These are phyloP conservation scores for Poeciliopsis turrubarensis DNA, from an alignment of 2,113 vertebrate species.

Conservation along the genomic window DNA sequence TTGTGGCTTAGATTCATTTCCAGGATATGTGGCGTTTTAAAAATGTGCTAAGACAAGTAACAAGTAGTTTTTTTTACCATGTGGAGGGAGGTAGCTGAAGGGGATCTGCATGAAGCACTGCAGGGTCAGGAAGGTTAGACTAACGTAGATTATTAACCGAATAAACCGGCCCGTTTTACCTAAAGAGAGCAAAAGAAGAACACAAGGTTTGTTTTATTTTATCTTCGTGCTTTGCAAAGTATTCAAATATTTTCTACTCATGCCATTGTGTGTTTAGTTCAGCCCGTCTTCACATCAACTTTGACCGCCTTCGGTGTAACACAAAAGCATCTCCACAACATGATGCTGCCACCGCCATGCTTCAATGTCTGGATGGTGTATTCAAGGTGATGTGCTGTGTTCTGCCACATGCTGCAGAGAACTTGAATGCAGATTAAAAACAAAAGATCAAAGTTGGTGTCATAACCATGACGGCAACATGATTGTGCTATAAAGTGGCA, in stretches of 20 bases:
- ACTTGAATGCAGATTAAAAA: too few species aligned
- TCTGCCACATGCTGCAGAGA: too few species aligned
- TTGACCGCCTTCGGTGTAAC: neutral
- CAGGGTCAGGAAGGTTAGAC: slow-evolving; percentile 73
- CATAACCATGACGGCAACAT: too few species aligned
- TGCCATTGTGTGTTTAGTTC: neutral
- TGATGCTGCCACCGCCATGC: neutral
- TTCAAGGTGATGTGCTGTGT: neutral
- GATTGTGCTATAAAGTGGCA: too few species aligned
- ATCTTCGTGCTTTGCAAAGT: neutral
- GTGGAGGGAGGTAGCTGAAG: slow-evolving; percentile 71
- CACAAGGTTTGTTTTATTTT: neutral
- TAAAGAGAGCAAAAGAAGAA: slow-evolving; percentile 24
- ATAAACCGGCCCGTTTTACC: slow-evolving; percentile 75
- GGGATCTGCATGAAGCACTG: slow-evolving; percentile 80
- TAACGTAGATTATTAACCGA: slow-evolving; percentile 60
- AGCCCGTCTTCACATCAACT: too few species aligned
- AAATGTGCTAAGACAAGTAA: neutral
- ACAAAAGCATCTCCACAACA: neutral
- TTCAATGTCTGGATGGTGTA: neutral
- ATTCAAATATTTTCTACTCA: neutral
- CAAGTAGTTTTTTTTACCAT: slow-evolving; percentile 59
- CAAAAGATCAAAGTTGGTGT: too few species aligned
- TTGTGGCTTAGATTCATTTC: neutral
- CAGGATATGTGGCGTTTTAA: neutral